Percentiles rank a stretch among this genome's conserved stretches.
Evolutionary conservation across 1,140 invertebrate genomes (phyloP).

Genomic region (Papilio polyxenes): DNA sequence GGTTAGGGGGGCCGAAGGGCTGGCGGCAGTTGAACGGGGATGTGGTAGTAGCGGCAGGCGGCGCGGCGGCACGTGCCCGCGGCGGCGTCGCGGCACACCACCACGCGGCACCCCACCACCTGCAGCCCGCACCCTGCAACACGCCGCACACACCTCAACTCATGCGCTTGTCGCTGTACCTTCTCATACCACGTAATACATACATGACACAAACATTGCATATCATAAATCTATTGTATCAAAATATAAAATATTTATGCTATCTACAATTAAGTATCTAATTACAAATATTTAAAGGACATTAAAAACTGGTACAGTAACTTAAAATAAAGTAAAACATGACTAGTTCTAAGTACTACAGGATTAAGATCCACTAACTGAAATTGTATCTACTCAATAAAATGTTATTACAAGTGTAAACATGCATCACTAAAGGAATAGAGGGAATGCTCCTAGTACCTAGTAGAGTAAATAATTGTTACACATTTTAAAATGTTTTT

Average conservation of each 20-base stretch:
- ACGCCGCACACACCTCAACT: slow-evolving; percentile 40
- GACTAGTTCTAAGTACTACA: slow-evolving; percentile 37
- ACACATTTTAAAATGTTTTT: background rate
- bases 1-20: slow-evolving; percentile 81
- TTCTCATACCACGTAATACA: background rate
- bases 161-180: background rate
- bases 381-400: slow-evolving; percentile 31
- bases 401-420: slow-evolving; percentile 34
- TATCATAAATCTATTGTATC: background rate
- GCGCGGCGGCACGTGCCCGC: slow-evolving; percentile 93
- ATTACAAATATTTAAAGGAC: slow-evolving; percentile 10
- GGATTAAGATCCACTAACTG: slow-evolving; percentile 22
- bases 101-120: slow-evolving; percentile 95
- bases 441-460: slow-evolving; percentile 34
- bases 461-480: slow-evolving; percentile 14
- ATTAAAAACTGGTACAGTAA: slow-evolving; percentile 4
- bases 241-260: slow-evolving; percentile 29
- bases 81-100: slow-evolving; percentile 95
- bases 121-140: slow-evolving; percentile 93
- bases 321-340: slow-evolving; percentile 36
- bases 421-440: slow-evolving; percentile 41
- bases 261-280: slow-evolving; percentile 38
- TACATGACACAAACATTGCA: background rate
- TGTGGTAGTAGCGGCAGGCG: slow-evolving; percentile 97
- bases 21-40: slow-evolving; percentile 91